Percentiles rank a stretch among this genome's conserved stretches.
Conservation (phyloP, 2,113 vertebrate genomes). For the Otolemur garnettii region DNA sequence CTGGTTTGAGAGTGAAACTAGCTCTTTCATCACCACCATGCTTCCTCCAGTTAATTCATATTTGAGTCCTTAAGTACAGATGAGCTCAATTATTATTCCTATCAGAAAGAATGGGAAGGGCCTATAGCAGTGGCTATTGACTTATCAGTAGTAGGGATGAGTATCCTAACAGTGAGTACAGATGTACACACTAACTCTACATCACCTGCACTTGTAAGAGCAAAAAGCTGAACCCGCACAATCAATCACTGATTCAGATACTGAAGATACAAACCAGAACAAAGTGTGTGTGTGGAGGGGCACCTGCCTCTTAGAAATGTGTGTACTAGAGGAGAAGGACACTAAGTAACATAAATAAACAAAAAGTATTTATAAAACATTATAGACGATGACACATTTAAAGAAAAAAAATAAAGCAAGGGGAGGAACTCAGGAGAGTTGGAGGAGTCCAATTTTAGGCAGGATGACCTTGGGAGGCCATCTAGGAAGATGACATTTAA, state of each 20-base stretch:
- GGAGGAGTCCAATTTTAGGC: not conserved
- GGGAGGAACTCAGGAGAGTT: not conserved
- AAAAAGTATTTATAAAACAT: not conserved
- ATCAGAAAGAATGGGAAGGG: not conserved
- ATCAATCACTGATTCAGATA: not conserved
- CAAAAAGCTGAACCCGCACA: not conserved
- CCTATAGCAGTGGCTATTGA: not conserved
- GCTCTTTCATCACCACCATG: fast-evolving
- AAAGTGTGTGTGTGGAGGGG: too few relatives aligned
- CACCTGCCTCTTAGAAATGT: too few relatives aligned
- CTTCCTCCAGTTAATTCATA: not conserved
- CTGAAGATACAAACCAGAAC: not conserved
- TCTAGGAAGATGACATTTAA: not conserved
- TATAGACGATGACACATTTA: not conserved
- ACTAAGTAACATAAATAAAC: not conserved
- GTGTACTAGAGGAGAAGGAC: not conserved
- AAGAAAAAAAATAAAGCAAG: not conserved
- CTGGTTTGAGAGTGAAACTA: not conserved
- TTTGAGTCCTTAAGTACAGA: not conserved
- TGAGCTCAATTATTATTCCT: not conserved
- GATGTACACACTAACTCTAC: not conserved
- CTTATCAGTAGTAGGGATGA: not conserved
- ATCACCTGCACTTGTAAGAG: not conserved
- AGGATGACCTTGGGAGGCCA: not conserved
- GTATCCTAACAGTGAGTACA: not conserved